Base-by-base conservation (phyloP, 1,140 invertebrate species). In the Arctopsyche grandis region DNA sequence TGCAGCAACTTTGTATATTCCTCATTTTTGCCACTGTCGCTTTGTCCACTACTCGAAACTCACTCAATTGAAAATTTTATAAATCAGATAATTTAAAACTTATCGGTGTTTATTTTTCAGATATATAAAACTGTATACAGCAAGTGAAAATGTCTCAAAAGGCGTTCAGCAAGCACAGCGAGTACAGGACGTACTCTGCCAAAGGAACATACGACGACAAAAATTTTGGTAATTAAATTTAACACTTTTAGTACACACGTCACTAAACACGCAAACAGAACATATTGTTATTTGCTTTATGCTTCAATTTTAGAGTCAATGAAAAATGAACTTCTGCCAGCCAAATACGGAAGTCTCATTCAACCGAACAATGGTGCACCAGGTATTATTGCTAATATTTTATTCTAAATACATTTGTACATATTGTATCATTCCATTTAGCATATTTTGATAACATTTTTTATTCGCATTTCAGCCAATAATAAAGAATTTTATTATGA, bases 101-200 rank as follows among this genome's bases (percentile, higher is more conserved):
- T 46, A 16, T 10, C 52, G 52, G 16, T 16, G 52, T 9, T 7
- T 24, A 22, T 56, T 16, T 56, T 56, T 56, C 71, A 74, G 71
- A 56, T 56, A 74, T 56, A 26, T n/a, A 56, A 21, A 3, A 44
- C 44, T n/a, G n/a, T n/a, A n/a, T n/a, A n/a, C n/a, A n/a, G n/a
- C n/a, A n/a, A n/a, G n/a, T n/a, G n/a, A n/a, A n/a, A 85, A 88
- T 88, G 87, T 83, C 87, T 70, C 87, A 86, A n/a, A 88, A 88
- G 78, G 86, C 86, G 9, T 88, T 87, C 79, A 86, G 85, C 80
- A 88, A 88, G 69, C 87, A 88, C 77, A 88, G 87, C 80, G 87
- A 88, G 81, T 89, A 85, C 77, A 87, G 87, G 74, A 85, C 87
- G 80, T 88, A 85, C 80, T 87, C 86, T n/a, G 86, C 83, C 78